These are phyloP conservation scores for Phalloptychus januarius DNA, from an alignment of 2,797 vertebrate species.

Conservation along the genomic window DNA sequence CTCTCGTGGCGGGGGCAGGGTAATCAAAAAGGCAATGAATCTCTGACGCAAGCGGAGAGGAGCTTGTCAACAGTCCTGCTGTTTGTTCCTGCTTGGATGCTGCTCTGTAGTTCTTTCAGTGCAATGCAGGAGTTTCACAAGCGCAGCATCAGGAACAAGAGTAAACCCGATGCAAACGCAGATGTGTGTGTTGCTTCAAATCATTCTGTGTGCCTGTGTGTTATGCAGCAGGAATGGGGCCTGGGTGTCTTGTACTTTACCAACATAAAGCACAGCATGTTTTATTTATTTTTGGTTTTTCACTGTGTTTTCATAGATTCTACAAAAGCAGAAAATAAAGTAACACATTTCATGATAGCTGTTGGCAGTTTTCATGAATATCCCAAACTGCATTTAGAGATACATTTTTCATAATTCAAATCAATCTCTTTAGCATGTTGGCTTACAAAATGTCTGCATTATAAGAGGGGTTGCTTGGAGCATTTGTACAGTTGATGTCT, in stretches of 20 bases:
- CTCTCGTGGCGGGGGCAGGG: constrained; percentile 50
- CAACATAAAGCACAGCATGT: constrained; percentile 20
- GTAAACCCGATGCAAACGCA: constrained; percentile 27
- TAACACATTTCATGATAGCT: not conserved
- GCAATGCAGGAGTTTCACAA: constrained; percentile 77
- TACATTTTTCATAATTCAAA: constrained; percentile 56
- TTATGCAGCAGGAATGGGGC: not conserved
- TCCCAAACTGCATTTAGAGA: constrained; percentile 43
- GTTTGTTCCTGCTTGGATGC: constrained; percentile 29
- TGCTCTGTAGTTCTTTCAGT: constrained; percentile 55
- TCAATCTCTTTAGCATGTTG: not conserved
- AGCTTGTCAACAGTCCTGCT: constrained; percentile 54
- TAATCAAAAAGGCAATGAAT: constrained; percentile 54
- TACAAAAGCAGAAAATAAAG: constrained; percentile 25
- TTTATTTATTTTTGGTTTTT: not conserved
- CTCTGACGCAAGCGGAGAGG: constrained; percentile 65
- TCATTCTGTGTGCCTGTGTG: constrained; percentile 7
- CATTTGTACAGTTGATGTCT: not conserved
- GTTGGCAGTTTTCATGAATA: constrained; percentile 37
- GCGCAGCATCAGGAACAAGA: constrained; percentile 45
- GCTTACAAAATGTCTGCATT: not conserved
- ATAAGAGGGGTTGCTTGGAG: not conserved
- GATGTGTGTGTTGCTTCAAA: constrained; percentile 24
- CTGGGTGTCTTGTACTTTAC: constrained; percentile 7
- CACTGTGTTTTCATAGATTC: not conserved